Conservation (phyloP, 2,797 vertebrate genomes). For the Pseudochromis fuscus region DNA sequence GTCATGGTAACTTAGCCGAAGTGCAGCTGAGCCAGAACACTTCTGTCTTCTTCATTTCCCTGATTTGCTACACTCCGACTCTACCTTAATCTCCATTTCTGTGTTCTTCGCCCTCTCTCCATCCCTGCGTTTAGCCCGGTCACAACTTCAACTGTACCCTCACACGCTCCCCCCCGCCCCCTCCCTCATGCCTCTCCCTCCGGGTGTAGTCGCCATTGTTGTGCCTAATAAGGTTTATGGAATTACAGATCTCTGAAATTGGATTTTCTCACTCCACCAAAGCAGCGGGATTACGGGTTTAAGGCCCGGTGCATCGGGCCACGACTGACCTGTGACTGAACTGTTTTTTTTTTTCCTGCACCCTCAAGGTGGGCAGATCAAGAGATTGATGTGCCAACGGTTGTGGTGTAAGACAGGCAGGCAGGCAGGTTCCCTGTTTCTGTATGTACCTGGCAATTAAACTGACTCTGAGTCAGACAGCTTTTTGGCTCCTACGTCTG, state of each 20-base stretch:
- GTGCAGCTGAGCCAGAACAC: conserved; percentile 28
- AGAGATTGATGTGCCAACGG: conserved; percentile 17
- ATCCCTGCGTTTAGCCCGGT: conserved; percentile 49
- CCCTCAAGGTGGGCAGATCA: conserved; percentile 55
- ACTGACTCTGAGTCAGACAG: conserved; percentile 39
- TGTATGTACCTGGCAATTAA: conserved; percentile 59
- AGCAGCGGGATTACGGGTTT: conserved; percentile 76
- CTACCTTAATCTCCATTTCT: conserved; percentile 54
- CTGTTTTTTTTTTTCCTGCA: conserved; percentile 48
- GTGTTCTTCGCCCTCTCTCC: conserved; percentile 41
- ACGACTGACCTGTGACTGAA: conserved; percentile 75
- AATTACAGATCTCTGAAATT: conserved; percentile 85
- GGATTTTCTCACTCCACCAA: conserved; percentile 81
- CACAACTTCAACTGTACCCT: conserved; percentile 54
- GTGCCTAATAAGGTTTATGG: conserved; percentile 83
- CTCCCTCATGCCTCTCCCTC: conserved; percentile 51
- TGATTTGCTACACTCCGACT: conserved; percentile 60
- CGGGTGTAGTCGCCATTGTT: conserved; percentile 72
- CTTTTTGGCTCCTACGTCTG: conserved; percentile 37
- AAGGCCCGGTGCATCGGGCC: conserved; percentile 45
- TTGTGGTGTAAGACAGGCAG: conserved; percentile 26
- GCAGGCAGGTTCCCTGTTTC: conserved; percentile 26
- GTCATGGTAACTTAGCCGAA: conserved; percentile 47
- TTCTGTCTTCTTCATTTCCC: conserved; percentile 60
- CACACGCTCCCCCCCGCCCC: conserved; percentile 1